These are phyloP conservation scores for Caerostris darwini DNA, from an alignment of 1,140 invertebrate species.

Conservation along the genomic window DNA sequence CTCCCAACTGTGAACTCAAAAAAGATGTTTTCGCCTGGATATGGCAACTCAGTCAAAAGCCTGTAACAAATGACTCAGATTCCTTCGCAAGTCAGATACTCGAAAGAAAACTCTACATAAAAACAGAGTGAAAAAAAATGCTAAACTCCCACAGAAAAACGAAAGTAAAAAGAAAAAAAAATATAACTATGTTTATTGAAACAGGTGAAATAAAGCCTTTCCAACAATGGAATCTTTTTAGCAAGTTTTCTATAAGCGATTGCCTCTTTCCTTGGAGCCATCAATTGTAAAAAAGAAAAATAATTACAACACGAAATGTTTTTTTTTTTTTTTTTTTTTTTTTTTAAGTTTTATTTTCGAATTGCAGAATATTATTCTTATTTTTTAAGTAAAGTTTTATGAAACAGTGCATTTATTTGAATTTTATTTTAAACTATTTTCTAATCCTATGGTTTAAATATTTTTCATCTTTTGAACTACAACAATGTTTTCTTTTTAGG, in stretches of 20 bases:
- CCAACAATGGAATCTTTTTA: constrained; percentile 12
- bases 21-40: constrained; percentile 72
- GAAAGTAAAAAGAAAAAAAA: neutral
- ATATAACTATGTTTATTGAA: constrained; percentile 53
- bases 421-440: too few species aligned
- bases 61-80: constrained; percentile 63
- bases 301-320: neutral
- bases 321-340: neutral
- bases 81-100: constrained; percentile 30
- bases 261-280: neutral
- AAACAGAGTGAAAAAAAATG: constrained; percentile 25
- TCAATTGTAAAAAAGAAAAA: constrained; percentile 23
- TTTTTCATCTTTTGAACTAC: too few species aligned
- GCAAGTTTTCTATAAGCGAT: constrained; percentile 19
- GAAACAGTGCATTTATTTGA: neutral
- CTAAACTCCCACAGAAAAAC: constrained; percentile 9
- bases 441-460: too few species aligned
- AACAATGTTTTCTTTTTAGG: too few species aligned
- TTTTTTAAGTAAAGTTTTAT: neutral
- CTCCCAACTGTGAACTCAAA: constrained; percentile 72
- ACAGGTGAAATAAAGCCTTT: constrained; percentile 59
- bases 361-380: neutral
- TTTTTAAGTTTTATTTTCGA: neutral
- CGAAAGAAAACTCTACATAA: constrained; percentile 7
- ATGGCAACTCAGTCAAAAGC: constrained; percentile 72